Conservation (phyloP, 2,797 vertebrate genomes). For the Gephyroberyx darwinii region DNA sequence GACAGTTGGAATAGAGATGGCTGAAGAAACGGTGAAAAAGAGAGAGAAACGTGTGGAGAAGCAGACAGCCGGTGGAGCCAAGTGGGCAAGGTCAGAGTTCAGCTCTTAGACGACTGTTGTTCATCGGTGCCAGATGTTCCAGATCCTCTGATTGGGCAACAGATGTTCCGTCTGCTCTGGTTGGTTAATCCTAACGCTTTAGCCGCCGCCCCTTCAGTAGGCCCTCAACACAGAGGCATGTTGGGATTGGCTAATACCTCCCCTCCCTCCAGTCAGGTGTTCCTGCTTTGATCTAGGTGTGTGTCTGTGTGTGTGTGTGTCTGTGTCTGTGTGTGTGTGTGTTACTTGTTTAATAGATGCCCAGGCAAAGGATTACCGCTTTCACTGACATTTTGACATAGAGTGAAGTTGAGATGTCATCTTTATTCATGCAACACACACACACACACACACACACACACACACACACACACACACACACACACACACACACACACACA, state of each 20-base stretch:
- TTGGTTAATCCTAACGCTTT: conserved; percentile 52
- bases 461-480: not conserved
- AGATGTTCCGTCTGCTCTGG: conserved; percentile 67
- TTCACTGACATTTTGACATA: conserved; percentile 26
- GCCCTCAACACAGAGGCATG: conserved; percentile 30
- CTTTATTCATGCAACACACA: conserved; percentile 35
- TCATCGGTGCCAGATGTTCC: conserved; percentile 74
- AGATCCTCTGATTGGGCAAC: conserved; percentile 67
- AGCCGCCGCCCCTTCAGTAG: conserved; percentile 36
- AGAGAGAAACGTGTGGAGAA: not conserved
- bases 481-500: conserved; percentile 4
- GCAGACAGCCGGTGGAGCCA: conserved; percentile 21
- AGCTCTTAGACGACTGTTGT: conserved; percentile 44
- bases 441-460: conserved; percentile 1
- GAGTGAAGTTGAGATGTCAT: conserved; percentile 2
- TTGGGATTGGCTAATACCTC: conserved; percentile 45
- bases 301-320: conserved; percentile 17
- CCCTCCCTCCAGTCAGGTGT: conserved; percentile 52
- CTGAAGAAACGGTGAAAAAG: not conserved
- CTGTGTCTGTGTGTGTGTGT: conserved; percentile 18
- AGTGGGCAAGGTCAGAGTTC: conserved; percentile 68
- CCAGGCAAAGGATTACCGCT: conserved; percentile 13
- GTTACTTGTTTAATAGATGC: conserved; percentile 2
- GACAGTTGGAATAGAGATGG: not conserved
- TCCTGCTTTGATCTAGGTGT: conserved; percentile 25